These are phyloP conservation scores for Cactoblastis cactorum DNA, from an alignment of 2,888 invertebrate species.

Conservation along the genomic window DNA sequence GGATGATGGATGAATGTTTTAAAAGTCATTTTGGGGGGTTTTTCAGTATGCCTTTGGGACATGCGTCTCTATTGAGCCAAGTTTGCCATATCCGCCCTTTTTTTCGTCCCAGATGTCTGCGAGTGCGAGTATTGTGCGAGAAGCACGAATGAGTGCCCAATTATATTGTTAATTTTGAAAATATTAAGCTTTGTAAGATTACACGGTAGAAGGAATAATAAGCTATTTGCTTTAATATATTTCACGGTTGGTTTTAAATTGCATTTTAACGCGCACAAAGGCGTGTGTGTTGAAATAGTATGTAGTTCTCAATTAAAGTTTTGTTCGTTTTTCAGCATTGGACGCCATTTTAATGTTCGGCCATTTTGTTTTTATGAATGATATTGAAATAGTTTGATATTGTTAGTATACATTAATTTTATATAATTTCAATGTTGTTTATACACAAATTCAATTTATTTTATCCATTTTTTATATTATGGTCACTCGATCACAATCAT, in stretches of 20 bases:
- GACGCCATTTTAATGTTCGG: background rate
- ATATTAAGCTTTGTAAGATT: constrained; percentile 72
- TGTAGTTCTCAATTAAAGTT: constrained; percentile 10
- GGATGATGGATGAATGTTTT: constrained; percentile 16
- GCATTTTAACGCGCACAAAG: constrained; percentile 21
- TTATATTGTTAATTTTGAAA: constrained; percentile 79
- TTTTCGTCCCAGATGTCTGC: constrained; percentile 69
- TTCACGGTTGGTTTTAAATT: constrained; percentile 41
- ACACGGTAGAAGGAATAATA: constrained; percentile 69
- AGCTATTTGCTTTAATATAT: constrained; percentile 56
- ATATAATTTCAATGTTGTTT: no score
- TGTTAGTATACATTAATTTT: no score
- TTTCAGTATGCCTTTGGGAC: constrained; percentile 55
- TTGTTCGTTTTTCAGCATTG: constrained; percentile 1
- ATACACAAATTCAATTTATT: no score
- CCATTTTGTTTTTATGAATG: background rate
- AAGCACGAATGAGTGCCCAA: constrained; percentile 68
- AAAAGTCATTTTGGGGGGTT: constrained; percentile 19
- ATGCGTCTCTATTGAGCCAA: constrained; percentile 63
- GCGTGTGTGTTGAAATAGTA: constrained; percentile 13
- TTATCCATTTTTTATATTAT: no score
- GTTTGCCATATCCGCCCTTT: constrained; percentile 77
- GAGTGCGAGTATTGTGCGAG: constrained; percentile 50
- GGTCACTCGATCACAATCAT: no score
- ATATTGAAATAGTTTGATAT: no score